Evolutionary conservation across 2,888 invertebrate species (phyloP), one percentile per base, ranked within the genome.

Genomic region (Ophion costatus): DNA sequence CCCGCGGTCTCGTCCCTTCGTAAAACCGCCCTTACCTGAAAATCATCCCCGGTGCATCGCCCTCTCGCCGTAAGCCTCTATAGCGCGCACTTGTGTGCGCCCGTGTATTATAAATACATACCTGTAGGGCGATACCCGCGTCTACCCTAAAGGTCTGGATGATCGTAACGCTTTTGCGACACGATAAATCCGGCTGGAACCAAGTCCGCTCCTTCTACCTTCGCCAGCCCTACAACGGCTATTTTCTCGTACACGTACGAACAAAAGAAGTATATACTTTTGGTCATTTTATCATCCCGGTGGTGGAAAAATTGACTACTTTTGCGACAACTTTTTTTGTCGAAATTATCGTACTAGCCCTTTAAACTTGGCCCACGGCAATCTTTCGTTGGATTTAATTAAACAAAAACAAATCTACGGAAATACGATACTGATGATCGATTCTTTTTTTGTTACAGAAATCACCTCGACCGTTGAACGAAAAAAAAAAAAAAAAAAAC

Each of bases 1-100:
- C n/a, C 66, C n/a, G 24, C 6, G 24, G 20, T n/a, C 76, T 85
- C 87, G 87, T 88, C 90, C 89, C 90, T 90, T 84, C 87, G 87
- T 88, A 89, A 91, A 92, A 92, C 91, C 89, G 90, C 92, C 91
- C 93, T 92, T 93, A 92, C 93, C 92, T 93, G 92, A 92, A 87
- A 92, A 92, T 91, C 92, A 93, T 92, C 92, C 92, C 88, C 92
- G 87, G 90, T 29, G 87, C 88, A 70, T 83, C 80, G 76, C 80
- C 69, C 85, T 82, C 81, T 61, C 80, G 51, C 79, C 76, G 29
- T 77, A 17, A 67, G 66, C 76, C 69, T 69, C 42, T 42, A 38
- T 33, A 80, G n/a, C n/a, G n/a, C 74, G 61, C 56, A 73, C 64
- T 57, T 74, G 57, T 59, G 64, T 80, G 24, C 64, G 57, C 14